Evolutionary conservation across 1,140 invertebrate species (phyloP).

Genomic region (Pseudomyrmex pallidus): DNA sequence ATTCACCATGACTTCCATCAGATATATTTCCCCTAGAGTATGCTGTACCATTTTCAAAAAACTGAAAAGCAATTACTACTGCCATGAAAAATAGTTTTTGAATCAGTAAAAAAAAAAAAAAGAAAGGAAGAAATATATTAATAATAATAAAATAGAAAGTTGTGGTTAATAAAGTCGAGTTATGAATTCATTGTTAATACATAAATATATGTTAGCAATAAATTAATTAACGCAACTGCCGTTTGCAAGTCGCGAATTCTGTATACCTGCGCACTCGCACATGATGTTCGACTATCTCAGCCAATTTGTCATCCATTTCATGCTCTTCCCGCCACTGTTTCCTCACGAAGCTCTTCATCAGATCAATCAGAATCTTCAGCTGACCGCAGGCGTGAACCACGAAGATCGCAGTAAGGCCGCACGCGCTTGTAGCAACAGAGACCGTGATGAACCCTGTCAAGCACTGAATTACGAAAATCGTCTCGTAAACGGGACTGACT

Average conservation of each 20-base stretch:
- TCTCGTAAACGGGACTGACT: constrained; percentile 40
- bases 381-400: constrained; percentile 38
- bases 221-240: background rate
- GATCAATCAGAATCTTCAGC: constrained; percentile 17
- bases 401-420: constrained; percentile 14
- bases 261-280: constrained; percentile 35
- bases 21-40: constrained; percentile 72
- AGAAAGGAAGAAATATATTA: background rate
- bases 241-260: background rate
- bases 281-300: constrained; percentile 72
- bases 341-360: constrained; percentile 18
- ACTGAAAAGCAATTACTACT: constrained; percentile 24
- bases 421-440: constrained; percentile 22
- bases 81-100: background rate
- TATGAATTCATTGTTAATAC: background rate
- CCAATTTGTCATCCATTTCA: constrained; percentile 58
- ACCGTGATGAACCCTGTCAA: constrained; percentile 8
- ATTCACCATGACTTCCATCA: constrained; percentile 75
- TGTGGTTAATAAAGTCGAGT: no score
- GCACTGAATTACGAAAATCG: constrained; percentile 11
- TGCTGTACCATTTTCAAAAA: constrained; percentile 39
- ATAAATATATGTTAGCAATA: no score
- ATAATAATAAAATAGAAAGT: background rate
- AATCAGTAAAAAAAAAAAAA: background rate
- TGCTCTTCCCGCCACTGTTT: background rate